These are phyloP conservation scores for Diachasmimorpha longicaudata DNA, from an alignment of 1,140 invertebrate species.

Conservation along the genomic window DNA sequence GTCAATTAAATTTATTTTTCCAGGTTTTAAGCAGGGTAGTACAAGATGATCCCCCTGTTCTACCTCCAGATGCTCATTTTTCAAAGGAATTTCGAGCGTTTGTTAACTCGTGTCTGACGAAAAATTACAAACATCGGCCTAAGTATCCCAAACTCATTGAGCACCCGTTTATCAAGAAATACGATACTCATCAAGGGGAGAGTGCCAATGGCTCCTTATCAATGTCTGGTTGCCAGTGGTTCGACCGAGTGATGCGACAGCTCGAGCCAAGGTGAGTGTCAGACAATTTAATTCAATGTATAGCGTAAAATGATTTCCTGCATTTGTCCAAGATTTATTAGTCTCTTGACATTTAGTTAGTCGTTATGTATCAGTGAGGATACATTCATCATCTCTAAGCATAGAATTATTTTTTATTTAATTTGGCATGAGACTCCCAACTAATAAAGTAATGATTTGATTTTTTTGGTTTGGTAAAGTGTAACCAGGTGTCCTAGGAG, in stretches of 20 bases:
- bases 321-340: not conserved
- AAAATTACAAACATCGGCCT: conserved; percentile 90
- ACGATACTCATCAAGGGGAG: conserved; percentile 63
- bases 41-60: conserved; percentile 82
- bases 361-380: conserved; percentile 3
- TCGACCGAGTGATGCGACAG: conserved; percentile 54
- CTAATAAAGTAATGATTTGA: conserved; percentile 61
- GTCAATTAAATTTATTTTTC: conserved; percentile 52
- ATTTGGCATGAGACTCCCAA: conserved; percentile 56
- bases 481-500: conserved; percentile 41
- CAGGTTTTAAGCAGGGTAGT: conserved; percentile 82
- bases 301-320: not conserved
- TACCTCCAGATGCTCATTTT: conserved; percentile 81
- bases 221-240: conserved; percentile 55
- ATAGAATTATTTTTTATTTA: conserved; percentile 33
- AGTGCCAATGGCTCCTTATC: conserved; percentile 42
- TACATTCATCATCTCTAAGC: not conserved
- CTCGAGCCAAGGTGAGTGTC: conserved; percentile 54
- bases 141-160: conserved; percentile 93
- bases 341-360: not conserved
- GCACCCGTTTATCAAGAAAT: conserved; percentile 87
- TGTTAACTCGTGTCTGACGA: conserved; percentile 82
- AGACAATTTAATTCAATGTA: no score
- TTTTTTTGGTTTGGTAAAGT: conserved; percentile 47
- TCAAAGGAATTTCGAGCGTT: conserved; percentile 55